phyloP scores from a whole-genome alignment of 2,888 invertebrate genomes.

The Neuroscelio doddi region DNA sequence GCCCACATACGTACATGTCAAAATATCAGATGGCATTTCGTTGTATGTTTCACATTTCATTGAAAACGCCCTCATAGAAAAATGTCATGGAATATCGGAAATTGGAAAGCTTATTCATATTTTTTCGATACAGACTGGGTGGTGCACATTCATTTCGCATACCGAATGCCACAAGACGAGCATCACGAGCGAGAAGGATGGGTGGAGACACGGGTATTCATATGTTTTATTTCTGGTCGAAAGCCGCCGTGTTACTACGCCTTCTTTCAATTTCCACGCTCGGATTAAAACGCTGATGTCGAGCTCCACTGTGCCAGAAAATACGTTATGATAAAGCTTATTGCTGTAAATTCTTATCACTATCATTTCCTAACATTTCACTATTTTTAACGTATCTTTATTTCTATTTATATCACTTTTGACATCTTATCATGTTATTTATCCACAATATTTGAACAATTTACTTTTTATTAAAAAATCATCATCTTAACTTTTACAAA shows the following conservation, averaged over 20 bases:
- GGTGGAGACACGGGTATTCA: constrained; percentile 48
- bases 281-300: constrained; percentile 51
- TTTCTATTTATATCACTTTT: no score
- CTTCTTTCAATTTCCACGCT: constrained; percentile 57
- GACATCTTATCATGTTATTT: no score
- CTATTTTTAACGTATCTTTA: background rate
- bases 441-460: no score
- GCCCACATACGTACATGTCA: constrained; percentile 57
- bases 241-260: constrained; percentile 44
- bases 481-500: no score
- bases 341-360: constrained; percentile 41
- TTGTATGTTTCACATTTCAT: constrained; percentile 68
- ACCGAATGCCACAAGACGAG: constrained; percentile 57
- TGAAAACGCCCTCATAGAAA: constrained; percentile 68
- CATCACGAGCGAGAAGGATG: constrained; percentile 43
- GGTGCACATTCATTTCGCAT: constrained; percentile 65
- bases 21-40: constrained; percentile 69
- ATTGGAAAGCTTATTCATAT: constrained; percentile 72
- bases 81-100: constrained; percentile 71
- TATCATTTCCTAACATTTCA: constrained; percentile 11
- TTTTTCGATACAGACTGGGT: constrained; percentile 62
- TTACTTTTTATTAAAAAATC: no score
- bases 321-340: constrained; percentile 49
- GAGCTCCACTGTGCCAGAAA: constrained; percentile 44
- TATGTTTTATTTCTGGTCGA: constrained; percentile 57